phyloP scores from a whole-genome alignment of 2,888 invertebrate genomes.

The Diplolepis rosae region DNA sequence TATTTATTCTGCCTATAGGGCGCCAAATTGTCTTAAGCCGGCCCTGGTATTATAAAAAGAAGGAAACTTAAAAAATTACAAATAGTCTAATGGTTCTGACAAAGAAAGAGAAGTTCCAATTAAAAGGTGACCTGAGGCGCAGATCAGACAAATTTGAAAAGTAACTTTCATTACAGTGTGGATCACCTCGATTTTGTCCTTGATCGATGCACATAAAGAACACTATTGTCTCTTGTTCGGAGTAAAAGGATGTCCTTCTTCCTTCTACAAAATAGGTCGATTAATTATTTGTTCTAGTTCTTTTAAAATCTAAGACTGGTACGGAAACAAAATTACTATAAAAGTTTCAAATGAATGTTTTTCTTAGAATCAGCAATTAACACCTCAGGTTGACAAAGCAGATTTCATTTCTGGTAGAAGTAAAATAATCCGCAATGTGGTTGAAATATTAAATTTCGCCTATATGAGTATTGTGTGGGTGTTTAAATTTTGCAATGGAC shows the following conservation, averaged over 20 bases:
- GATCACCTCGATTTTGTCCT: slow-evolving; percentile 28
- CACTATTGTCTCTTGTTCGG: background rate
- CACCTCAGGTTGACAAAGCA: no score
- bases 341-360: no score
- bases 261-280: background rate
- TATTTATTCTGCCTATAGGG: no score
- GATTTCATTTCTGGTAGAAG: no score
- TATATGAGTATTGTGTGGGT: background rate
- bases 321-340: background rate
- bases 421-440: background rate
- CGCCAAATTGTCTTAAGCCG: no score
- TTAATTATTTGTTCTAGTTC: background rate
- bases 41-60: no score
- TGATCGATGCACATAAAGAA: slow-evolving; percentile 3
- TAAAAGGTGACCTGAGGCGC: background rate
- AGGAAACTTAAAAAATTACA: no score
- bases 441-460: background rate
- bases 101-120: background rate
- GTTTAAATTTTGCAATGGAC: background rate
- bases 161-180: slow-evolving; percentile 2
- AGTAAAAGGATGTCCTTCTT: slow-evolving; percentile 14
- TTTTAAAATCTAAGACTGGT: no score
- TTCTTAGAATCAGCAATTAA: no score
- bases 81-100: background rate
- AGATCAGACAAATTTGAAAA: no score